Conservation (phyloP, 2,888 invertebrate genomes). For the Psylliodes chrysocephalus region DNA sequence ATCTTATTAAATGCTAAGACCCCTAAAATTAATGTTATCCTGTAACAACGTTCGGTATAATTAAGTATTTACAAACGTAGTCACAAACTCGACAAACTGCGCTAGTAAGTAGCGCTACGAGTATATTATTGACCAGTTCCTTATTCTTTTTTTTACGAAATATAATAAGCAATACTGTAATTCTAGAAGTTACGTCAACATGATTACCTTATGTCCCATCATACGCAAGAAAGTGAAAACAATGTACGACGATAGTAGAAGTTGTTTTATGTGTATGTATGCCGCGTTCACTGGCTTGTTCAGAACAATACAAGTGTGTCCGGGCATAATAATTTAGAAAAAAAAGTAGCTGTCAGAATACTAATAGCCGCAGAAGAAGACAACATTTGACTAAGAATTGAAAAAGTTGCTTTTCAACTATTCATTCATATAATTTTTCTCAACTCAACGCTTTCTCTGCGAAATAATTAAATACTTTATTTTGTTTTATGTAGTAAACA, state of each 20-base stretch:
- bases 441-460: no score
- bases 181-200: constrained; percentile 36
- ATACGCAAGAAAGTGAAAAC: constrained; percentile 43
- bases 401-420: no score
- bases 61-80: no score
- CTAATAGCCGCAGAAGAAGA: constrained; percentile 25
- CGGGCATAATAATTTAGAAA: constrained; percentile 40
- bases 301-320: constrained; percentile 36
- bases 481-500: no score
- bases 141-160: constrained; percentile 18
- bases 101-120: not conserved
- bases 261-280: constrained; percentile 36
- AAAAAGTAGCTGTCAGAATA: constrained; percentile 28
- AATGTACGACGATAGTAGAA: constrained; percentile 33
- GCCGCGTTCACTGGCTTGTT: constrained; percentile 38
- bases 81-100: constrained; percentile 1
- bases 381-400: no score
- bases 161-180: constrained; percentile 31
- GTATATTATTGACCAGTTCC: constrained; percentile 17
- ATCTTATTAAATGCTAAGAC: no score
- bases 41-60: no score
- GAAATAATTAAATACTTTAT: no score
- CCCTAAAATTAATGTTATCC: no score
- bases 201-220: constrained; percentile 38
- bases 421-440: no score